A percentile compares a stretch with the other conserved stretches of the same genome.
These are phyloP conservation scores for Callocephalon fimbriatum DNA, from an alignment of 2,113 vertebrate genomes.

Conservation along the genomic window DNA sequence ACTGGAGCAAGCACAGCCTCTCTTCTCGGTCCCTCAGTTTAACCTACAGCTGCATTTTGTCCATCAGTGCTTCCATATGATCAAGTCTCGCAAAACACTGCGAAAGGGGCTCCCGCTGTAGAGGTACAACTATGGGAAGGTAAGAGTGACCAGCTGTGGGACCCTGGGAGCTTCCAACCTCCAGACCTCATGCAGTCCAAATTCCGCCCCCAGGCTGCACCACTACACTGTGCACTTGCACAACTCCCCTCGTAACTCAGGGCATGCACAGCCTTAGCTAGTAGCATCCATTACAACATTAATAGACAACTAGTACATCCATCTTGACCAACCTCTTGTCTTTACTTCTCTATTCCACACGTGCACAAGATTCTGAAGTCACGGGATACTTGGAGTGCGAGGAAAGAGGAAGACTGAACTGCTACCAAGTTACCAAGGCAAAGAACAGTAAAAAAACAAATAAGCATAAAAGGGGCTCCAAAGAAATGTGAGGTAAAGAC, in stretches of 20 bases:
- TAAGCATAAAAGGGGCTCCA: not conserved
- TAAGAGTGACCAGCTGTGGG: not conserved
- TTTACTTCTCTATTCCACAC: not conserved
- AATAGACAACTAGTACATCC: not conserved
- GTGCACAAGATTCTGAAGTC: not conserved
- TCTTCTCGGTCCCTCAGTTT: not conserved
- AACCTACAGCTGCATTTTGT: not conserved
- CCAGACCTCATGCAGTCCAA: not conserved
- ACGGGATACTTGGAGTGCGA: not conserved
- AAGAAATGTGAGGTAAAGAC: not conserved
- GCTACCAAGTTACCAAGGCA: not conserved
- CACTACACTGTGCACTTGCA: not conserved
- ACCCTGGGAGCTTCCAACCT: not conserved
- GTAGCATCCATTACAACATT: rapidly evolving
- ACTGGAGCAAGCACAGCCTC: not conserved
- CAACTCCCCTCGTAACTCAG: not conserved
- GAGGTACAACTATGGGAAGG: not conserved
- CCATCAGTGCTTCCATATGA: not conserved
- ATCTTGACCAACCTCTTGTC: not conserved
- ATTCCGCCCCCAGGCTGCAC: rapidly evolving
- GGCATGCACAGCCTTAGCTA: not conserved
- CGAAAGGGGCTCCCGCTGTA: not conserved
- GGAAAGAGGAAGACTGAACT: not conserved
- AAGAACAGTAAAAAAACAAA: not conserved
- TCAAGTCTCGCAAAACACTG: not conserved